A percentile compares a stretch with the other conserved stretches of the same genome.
Evolutionary conservation across 2,797 vertebrate species (phyloP).

Genomic region (Miichthys miiuy): DNA sequence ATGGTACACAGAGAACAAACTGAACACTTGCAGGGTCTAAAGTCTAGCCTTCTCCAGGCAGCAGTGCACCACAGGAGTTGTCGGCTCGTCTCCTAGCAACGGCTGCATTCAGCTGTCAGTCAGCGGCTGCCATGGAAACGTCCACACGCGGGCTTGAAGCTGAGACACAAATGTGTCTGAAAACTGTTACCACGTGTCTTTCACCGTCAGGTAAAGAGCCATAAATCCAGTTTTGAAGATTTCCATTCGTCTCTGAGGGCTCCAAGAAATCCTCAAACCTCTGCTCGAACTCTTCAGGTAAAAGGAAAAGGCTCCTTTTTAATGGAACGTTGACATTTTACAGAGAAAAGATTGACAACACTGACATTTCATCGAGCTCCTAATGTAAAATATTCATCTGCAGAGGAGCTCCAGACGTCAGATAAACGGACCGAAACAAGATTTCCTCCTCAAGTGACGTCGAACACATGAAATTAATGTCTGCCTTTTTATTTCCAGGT

Average conservation of each 20-base stretch:
- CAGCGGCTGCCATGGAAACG: constrained; percentile 9
- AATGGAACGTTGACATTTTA: not conserved
- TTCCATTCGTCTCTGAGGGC: not conserved
- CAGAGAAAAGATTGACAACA: not conserved
- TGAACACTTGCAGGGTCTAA: not conserved
- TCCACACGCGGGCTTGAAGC: not conserved
- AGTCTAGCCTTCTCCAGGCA: not conserved
- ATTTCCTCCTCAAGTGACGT: not conserved
- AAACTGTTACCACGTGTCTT: not conserved
- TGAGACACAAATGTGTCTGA: too few species aligned
- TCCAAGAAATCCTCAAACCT: not conserved
- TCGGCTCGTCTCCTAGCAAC: constrained; percentile 29
- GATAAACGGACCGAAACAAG: not conserved
- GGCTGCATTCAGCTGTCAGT: constrained; percentile 12
- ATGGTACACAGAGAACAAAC: too few species aligned
- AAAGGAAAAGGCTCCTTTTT: not conserved
- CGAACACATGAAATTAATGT: not conserved
- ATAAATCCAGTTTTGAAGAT: not conserved
- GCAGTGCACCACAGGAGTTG: not conserved
- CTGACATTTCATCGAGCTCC: not conserved
- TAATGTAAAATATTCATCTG: not conserved
- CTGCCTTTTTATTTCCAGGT: not conserved
- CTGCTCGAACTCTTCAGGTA: not conserved
- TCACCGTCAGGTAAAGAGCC: not conserved
- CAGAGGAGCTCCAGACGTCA: not conserved